These are phyloP conservation scores for Fabriciana adippe DNA, from an alignment of 2,888 invertebrate genomes.

Conservation along the genomic window DNA sequence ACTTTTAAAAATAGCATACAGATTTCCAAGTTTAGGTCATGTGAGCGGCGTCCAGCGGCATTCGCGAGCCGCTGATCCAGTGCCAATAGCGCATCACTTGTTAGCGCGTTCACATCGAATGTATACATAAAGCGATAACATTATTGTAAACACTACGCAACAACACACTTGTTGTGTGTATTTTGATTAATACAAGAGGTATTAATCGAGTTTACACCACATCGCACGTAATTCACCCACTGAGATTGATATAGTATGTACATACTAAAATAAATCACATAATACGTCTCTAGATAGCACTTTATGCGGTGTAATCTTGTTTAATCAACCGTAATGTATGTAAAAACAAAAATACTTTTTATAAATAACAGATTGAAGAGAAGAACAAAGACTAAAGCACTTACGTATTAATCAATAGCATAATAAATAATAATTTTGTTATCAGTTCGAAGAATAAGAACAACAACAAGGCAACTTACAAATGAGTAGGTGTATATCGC, in stretches of 20 bases:
- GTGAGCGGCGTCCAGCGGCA: slow-evolving; percentile 62
- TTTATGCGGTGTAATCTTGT: neutral
- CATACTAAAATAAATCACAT: slow-evolving; percentile 10
- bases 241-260: slow-evolving; percentile 1
- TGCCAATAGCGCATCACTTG: slow-evolving; percentile 69
- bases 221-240: neutral
- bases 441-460: neutral
- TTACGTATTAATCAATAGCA: neutral
- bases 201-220: slow-evolving; percentile 52
- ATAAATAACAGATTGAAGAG: neutral
- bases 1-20: slow-evolving; percentile 67
- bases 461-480: slow-evolving; percentile 48
- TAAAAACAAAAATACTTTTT: neutral
- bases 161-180: slow-evolving; percentile 50
- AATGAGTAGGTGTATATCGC: slow-evolving; percentile 65
- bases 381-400: neutral
- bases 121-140: slow-evolving; percentile 63
- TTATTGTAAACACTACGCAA: slow-evolving; percentile 66
- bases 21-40: slow-evolving; percentile 66
- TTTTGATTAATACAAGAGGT: slow-evolving; percentile 55
- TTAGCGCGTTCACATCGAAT: slow-evolving; percentile 57
- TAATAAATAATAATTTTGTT: neutral
- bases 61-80: slow-evolving; percentile 59
- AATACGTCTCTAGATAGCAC: slow-evolving; percentile 3
- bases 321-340: neutral